A percentile compares a stretch with the other conserved stretches of the same genome.
Conservation (phyloP, 2,113 vertebrate genomes). For the Prochilodus magdalenae region DNA sequence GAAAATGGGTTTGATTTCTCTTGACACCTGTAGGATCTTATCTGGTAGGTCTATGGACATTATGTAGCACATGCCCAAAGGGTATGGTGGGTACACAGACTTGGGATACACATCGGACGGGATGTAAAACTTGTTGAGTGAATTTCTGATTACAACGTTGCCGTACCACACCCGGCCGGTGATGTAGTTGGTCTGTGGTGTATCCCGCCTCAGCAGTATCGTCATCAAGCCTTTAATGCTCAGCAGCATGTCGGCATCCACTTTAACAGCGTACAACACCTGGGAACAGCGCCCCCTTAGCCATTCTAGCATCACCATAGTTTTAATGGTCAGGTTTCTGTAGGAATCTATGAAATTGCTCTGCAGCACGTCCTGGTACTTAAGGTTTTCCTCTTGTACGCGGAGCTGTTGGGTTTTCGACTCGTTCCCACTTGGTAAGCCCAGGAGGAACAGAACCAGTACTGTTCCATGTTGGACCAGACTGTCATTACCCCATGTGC, state of each 20-base stretch:
- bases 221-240: slow-evolving; percentile 85
- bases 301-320: slow-evolving; percentile 82
- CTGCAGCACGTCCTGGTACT: slow-evolving; percentile 77
- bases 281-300: slow-evolving; percentile 66
- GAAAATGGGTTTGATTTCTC: slow-evolving; percentile 84
- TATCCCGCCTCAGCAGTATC: slow-evolving; percentile 80
- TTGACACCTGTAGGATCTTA: slow-evolving; percentile 83
- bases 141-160: slow-evolving; percentile 85
- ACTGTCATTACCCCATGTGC: slow-evolving; percentile 73
- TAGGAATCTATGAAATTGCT: slow-evolving; percentile 75
- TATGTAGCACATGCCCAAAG: slow-evolving; percentile 90
- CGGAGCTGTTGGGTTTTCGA: slow-evolving; percentile 7
- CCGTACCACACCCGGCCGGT: slow-evolving; percentile 90
- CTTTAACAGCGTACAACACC: slow-evolving; percentile 82
- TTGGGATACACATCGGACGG: slow-evolving; percentile 82
- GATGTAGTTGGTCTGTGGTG: slow-evolving; percentile 82
- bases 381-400: slow-evolving; percentile 66
- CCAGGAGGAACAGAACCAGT: slow-evolving; percentile 70
- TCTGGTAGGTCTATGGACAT: slow-evolving; percentile 89
- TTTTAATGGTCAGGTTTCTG: slow-evolving; percentile 80
- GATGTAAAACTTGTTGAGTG: slow-evolving; percentile 87
- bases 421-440: slow-evolving; percentile 44
- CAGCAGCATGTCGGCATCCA: slow-evolving; percentile 88
- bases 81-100: slow-evolving; percentile 88
- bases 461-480: slow-evolving; percentile 61